A percentile compares a stretch with the other conserved stretches of the same genome.
Conservation (phyloP, 2,113 vertebrate genomes). For the Lutjanus erythropterus region DNA sequence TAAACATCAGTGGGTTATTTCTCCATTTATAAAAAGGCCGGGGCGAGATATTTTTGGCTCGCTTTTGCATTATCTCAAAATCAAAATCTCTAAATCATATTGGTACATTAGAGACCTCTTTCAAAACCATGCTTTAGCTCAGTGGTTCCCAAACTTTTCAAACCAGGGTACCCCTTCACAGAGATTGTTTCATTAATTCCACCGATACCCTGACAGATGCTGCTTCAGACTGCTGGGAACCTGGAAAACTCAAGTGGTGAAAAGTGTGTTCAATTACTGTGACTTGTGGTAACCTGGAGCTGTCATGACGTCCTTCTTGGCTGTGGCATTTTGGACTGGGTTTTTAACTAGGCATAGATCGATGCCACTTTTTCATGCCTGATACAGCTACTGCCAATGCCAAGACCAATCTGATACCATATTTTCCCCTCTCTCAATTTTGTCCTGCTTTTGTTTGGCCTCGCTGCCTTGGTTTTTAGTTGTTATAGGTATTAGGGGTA, state of each 20-base stretch:
- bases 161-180: background rate
- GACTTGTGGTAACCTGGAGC: background rate
- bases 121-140: background rate
- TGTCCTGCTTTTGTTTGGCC: too few relatives aligned
- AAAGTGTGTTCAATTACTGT: background rate
- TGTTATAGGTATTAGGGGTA: too few relatives aligned
- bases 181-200: background rate
- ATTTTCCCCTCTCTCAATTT: too few relatives aligned
- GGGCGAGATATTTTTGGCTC: slow-evolving; percentile 29
- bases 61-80: background rate
- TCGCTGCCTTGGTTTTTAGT: too few relatives aligned
- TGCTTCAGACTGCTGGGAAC: background rate
- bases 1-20: slow-evolving; percentile 26
- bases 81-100: slow-evolving; percentile 1
- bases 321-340: too few relatives aligned
- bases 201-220: background rate
- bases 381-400: too few relatives aligned
- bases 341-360: too few relatives aligned
- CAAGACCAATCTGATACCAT: too few relatives aligned
- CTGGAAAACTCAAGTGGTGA: background rate
- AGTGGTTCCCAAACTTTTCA: too few relatives aligned
- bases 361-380: too few relatives aligned
- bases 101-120: background rate
- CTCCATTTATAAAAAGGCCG: slow-evolving; percentile 31
- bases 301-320: background rate